Base-by-base conservation (phyloP, 2,888 invertebrate species). In the Gryllus longicercus region DNA sequence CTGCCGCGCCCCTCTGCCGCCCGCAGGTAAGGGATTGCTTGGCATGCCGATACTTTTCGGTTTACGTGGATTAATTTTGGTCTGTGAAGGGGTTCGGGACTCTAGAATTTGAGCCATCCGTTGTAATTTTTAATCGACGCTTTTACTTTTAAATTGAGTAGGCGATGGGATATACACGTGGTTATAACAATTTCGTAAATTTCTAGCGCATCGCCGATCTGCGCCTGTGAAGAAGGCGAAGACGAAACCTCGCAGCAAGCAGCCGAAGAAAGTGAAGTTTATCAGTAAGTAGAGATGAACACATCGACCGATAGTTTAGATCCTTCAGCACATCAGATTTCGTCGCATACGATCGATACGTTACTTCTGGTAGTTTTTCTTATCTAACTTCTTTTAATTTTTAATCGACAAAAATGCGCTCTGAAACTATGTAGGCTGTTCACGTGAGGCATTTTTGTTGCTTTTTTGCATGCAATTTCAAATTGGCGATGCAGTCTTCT, bases 191-290 rank as follows among this genome's bases (percentile, higher is more conserved):
- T n/a, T 14, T n/a, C n/a, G 14, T 49, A 76, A 21, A 75, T 81
- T 80, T 81, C 50, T 79, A 81, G 81, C 78, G 49, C 49, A 80
- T 77, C 79, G 80, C 78, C 80, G 79, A 18, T 79, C 79, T 51
- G 92, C 91, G 86, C 94, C 91, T 82, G 91, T 92, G 87, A 95
- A 95, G 90, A 95, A 95, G 90, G 92, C 93, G 83, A 92, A 93
- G 89, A 90, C 90, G 85, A 92, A 92, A 84, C 91, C 91, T 86
- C 95, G 95, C 87, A 94, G 94, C 85, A 94, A 94, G 89, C 95
- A 95, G 88, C 95, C 95, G 83, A 95, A 95, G 91, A 94, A 95
- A 90, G 95, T 95, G 83, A 95, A 95, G 90, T 95, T 95, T 87
- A 95, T 95, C 89, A 94, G 95, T 95, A 91, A 95, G 95, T 95